phyloP scores from a whole-genome alignment of 2,113 vertebrate genomes.

The Rhipidura dahli region DNA sequence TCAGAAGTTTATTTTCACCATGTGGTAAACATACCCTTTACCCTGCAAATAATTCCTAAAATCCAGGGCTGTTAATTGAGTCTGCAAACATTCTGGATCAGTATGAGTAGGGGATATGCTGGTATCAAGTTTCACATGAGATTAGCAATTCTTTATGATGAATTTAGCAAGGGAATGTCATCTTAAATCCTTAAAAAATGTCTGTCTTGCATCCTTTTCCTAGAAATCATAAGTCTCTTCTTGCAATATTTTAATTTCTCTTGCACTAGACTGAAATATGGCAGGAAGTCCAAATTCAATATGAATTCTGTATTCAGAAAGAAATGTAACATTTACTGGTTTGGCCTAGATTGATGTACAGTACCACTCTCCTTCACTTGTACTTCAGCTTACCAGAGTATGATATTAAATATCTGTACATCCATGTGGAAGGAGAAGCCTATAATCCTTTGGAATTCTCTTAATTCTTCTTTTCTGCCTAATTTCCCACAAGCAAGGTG shows the following conservation, averaged over 20 bases:
- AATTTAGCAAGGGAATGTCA: conserved; percentile 6
- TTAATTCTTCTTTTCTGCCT: background rate
- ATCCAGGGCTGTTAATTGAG: background rate
- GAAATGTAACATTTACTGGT: background rate
- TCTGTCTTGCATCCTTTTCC: background rate
- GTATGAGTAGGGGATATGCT: background rate
- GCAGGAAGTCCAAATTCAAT: background rate
- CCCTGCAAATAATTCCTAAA: conserved; percentile 12
- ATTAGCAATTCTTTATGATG: conserved; percentile 37
- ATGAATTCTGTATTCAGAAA: background rate
- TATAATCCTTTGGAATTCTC: background rate
- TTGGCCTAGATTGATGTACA: background rate
- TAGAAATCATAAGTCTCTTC: background rate
- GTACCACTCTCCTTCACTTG: background rate
- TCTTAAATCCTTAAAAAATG: background rate
- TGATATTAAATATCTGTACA: background rate
- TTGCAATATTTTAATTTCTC: background rate
- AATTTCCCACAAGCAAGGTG: background rate
- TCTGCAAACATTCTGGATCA: background rate
- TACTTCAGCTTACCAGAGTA: background rate
- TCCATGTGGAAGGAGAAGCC: background rate
- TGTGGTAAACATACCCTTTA: background rate
- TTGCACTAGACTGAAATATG: background rate
- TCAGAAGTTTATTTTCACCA: conserved; percentile 5
- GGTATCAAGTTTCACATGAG: background rate